Percentiles rank a stretch among this genome's conserved stretches.
These are phyloP conservation scores for Hypena proboscidalis DNA, from an alignment of 2,888 invertebrate genomes.

Conservation along the genomic window DNA sequence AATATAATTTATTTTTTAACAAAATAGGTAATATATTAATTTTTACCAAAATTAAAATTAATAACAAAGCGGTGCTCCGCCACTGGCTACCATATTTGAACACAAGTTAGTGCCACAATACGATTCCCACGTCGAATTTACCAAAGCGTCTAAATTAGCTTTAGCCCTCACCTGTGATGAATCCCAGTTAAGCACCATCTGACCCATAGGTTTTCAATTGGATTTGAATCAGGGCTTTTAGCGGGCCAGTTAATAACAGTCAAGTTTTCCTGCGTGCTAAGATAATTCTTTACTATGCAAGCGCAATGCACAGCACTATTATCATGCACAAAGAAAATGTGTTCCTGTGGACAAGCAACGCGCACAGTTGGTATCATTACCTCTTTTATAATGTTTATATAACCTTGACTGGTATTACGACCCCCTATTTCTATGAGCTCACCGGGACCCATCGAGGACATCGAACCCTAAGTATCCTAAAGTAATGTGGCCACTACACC, in stretches of 20 bases:
- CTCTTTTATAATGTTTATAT: background rate
- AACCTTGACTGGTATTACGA: background rate
- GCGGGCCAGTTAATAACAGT: too few relatives aligned
- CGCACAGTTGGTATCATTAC: background rate
- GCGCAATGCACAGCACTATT: background rate
- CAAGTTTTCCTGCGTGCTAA: too few relatives aligned
- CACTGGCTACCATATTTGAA: too few relatives aligned
- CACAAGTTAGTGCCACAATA: background rate
- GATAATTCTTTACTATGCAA: too few relatives aligned
- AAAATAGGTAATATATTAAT: too few relatives aligned
- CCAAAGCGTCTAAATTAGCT: background rate
- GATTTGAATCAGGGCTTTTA: slow-evolving; percentile 1
- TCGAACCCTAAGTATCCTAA: slow-evolving; percentile 1
- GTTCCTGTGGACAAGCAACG: background rate
- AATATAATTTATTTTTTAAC: too few relatives aligned
- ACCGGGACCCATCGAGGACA: background rate
- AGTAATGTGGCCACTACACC: too few relatives aligned
- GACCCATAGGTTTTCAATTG: slow-evolving; percentile 1
- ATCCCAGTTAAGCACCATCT: slow-evolving; percentile 2
- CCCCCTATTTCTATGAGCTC: background rate
- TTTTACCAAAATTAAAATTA: too few relatives aligned
- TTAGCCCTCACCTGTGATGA: background rate
- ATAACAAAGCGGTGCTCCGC: too few relatives aligned
- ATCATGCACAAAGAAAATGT: background rate
- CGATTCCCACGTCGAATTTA: background rate